Evolutionary conservation across 2,888 invertebrate genomes (phyloP), one percentile per base, ranked within the genome.

Genomic region (Apoderus coryli): DNA sequence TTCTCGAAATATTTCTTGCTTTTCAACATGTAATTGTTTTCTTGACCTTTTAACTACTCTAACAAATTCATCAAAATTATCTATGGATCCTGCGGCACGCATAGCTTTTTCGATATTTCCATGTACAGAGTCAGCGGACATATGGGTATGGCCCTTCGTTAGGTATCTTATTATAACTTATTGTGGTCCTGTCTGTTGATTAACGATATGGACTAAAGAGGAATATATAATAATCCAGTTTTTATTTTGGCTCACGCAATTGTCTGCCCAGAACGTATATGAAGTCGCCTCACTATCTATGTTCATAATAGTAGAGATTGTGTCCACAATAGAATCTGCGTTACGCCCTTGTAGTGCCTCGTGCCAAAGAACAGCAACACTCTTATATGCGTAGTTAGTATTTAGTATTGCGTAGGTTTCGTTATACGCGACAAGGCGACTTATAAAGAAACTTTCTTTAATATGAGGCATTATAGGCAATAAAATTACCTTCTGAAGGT

Each of bases 361-460:
- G 25, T 38, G 34, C 36, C 34, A 34, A n/a, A 32, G 4, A 10
- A 15, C 29, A 34, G 29, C 25, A 28, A 25, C 28, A 23, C 27
- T 27, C 29, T 35, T 34, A 25, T 4, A 16, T 10, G 10, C 15
- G 3, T 23, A 27, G 12, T 25, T 35, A 4, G 12, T 35, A 16
- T 30, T 35, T 12, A 37, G 22, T 3, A 22, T 11, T 3, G 25
- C 32, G 15, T 25, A 35, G 5, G 33, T 33, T 34, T 33, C 33
- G 12, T 37, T 37, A 16, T 23, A 37, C 4, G 11, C 34, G 2
- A 29, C 23, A 10, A 36, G 16, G 3, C 34, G 27, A 10, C 36
- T 36, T 10, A 12, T 34, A 27, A 36, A 38, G 16, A 16, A 36
- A 27, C 27, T 26, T 4, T 32, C 36, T 24, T 36, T 38, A n/a